Percentiles rank a stretch among this genome's conserved stretches.
Conservation (phyloP, 1,140 invertebrate genomes). For the Tetraneura akinire region DNA sequence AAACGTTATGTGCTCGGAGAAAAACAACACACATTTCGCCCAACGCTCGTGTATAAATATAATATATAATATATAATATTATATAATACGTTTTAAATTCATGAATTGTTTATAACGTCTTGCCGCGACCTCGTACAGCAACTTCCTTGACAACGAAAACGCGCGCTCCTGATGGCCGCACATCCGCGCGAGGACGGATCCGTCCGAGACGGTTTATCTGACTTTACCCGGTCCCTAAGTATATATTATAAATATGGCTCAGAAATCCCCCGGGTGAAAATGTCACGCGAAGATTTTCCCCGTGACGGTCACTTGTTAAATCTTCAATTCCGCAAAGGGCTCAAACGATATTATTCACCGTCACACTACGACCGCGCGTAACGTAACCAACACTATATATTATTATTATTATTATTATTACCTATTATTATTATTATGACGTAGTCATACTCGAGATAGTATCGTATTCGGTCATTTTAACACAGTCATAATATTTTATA, state of each 20-base stretch:
- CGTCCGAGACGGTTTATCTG: constrained; percentile 20
- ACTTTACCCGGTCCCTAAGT: background rate
- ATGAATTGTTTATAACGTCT: constrained; percentile 44
- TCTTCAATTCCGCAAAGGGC: constrained; percentile 6
- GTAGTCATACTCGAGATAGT: too few relatives aligned
- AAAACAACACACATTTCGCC: constrained; percentile 7
- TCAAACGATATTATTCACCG: constrained; percentile 26
- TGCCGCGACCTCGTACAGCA: background rate
- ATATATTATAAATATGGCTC: too few relatives aligned
- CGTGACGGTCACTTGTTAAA: constrained; percentile 1
- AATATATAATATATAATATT: background rate
- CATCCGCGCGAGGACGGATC: background rate
- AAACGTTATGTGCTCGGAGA: constrained; percentile 14
- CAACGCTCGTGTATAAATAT: too few relatives aligned
- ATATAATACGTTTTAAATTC: constrained; percentile 31
- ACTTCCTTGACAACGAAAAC: constrained; percentile 6
- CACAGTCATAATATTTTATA: too few relatives aligned
- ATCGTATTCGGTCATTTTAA: too few relatives aligned
- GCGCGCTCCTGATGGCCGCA: constrained; percentile 18
- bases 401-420: too few relatives aligned
- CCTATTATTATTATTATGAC: too few relatives aligned
- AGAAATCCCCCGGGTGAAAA: background rate
- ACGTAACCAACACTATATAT: too few relatives aligned
- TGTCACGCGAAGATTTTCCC: constrained; percentile 27
- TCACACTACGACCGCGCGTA: background rate